Evolutionary conservation across 2,113 vertebrate genomes (phyloP), one percentile per base, ranked within the genome.

Genomic region (Oceanodroma tethys): DNA sequence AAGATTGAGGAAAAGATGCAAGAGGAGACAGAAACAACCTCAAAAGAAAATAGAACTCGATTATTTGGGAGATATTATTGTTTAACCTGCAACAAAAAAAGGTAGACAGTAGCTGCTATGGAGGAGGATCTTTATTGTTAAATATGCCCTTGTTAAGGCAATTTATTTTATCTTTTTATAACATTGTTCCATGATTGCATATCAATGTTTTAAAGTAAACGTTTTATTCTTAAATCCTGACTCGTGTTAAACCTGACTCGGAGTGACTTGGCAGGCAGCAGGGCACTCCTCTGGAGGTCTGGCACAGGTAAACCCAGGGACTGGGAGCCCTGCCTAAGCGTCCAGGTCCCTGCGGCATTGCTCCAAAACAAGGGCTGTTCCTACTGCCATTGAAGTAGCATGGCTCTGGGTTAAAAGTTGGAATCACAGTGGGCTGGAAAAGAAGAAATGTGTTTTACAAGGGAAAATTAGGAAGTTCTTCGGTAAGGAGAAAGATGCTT

Each of bases 291-390:
- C 59, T 76, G 29, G 42, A 83, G 8, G 22, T 50, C 63, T 73
- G 58, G 27, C 30, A 26, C 14, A 42, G 38, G 13, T 18, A 71
- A 78, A 84, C 13, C 16, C 50, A 53, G 16, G 14, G 22, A n/a
- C 38, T 9, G 19, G 16, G 55, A 73, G 6, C 27, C 30, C 45
- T n/a, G 58, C 59, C 27, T 43, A 34, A 34, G 16, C 0, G 0
- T 56, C 30, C 40, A 59, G 30, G 13, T 59, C 47, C 26, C 45
- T 67, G n/a, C 5, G 4, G 32, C 48, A 36, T 63, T 68, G n/a
- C 66, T 52, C 43, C 45, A 66, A 85, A 67, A 36, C 18, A 63
- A 73, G 34, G 4, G 4, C 20, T 86, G 26, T 16, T 87, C 13
- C 34, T 92, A 42, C 23, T 72, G 45, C 12, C 9, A 4, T 10